A percentile compares a stretch with the other conserved stretches of the same genome.
Evolutionary conservation across 2,797 vertebrate genomes (phyloP).

Genomic region (Falco novaeseelandiae): DNA sequence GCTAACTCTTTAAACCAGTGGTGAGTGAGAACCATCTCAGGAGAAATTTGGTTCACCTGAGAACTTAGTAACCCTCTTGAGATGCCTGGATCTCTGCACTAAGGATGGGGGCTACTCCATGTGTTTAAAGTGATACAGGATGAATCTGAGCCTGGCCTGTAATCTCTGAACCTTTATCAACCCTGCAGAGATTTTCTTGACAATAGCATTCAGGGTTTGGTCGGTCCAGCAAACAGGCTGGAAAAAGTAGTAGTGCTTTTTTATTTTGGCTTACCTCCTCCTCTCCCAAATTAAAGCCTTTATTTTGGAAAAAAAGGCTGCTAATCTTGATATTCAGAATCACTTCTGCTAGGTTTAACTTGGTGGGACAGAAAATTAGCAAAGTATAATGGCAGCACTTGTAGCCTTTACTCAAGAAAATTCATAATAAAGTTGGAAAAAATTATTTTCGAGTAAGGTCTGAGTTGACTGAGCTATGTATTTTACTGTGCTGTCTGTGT

Average conservation of each 20-base stretch:
- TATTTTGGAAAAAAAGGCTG: background rate
- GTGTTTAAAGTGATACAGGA: background rate
- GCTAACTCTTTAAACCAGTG: background rate
- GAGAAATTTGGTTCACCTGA: background rate
- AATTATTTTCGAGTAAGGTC: background rate
- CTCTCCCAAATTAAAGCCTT: background rate
- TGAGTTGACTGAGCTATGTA: background rate
- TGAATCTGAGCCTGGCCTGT: background rate
- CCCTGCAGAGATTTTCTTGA: background rate
- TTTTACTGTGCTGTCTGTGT: background rate
- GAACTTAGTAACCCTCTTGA: background rate
- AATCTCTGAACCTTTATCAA: background rate
- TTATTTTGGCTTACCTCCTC: background rate
- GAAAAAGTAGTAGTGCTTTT: background rate
- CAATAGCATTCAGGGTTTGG: background rate
- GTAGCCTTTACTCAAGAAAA: background rate
- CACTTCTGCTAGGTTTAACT: background rate
- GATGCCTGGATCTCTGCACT: fast-evolving
- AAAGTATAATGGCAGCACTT: background rate
- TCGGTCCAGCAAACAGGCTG: background rate
- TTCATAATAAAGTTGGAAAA: background rate
- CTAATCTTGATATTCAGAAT: background rate
- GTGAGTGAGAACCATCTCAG: background rate
- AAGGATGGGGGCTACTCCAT: background rate
- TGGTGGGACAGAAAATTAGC: background rate